Base-by-base conservation (phyloP, 1,140 invertebrate species). In the Lordiphosa clarofinis region DNA sequence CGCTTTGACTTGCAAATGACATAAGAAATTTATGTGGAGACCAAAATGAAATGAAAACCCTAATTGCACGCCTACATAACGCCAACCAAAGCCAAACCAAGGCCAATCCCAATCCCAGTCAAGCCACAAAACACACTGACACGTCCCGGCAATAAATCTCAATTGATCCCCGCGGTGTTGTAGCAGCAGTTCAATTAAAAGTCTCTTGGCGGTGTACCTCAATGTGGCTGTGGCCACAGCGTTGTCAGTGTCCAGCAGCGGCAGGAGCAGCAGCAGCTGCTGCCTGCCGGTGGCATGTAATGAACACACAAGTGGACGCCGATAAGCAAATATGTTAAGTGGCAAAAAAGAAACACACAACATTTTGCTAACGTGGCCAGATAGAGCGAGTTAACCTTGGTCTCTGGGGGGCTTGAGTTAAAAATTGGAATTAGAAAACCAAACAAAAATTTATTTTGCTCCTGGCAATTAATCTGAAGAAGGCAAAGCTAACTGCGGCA, bases 121-220 rank as follows among this genome's bases (percentile, higher is more conserved):
- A 21, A 21, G 21, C 21, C 21, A 8, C 49, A 44, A 54, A 64
- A 59, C 50, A 65, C 69, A 65, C 56, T 58, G 75, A 79, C 75
- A 82, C 62, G 67, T 57, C 60, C 52, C 42, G 59, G 42, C 81
- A 79, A 81, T 82, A 82, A 82, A 82, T 82, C 78, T 86, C 68
- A 73, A 86, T 78, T 73, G 78, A 70, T 82, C 78, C 81, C 78
- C 39, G 65, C 62, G 79, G 78, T 65, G 69, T 49, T 49, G 65
- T 74, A 61, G 65, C 54, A 48, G 56, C 59, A 66, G 78, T 72
- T 82, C 78, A 81, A 82, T 82, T 82, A 82, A 84, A 82, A 70
- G 39, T 59, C 67, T 59, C 44, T 43, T 58, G 42, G 49, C 31
- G 53, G 53, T 46, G 19, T 49, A 40, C 48, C 42, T 49, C 47